Evolutionary conservation across 64 coral and sea anemone genomes (phyloP), one percentile per base, ranked within the genome.

Genomic region (Stichodactyla mertensii): DNA sequence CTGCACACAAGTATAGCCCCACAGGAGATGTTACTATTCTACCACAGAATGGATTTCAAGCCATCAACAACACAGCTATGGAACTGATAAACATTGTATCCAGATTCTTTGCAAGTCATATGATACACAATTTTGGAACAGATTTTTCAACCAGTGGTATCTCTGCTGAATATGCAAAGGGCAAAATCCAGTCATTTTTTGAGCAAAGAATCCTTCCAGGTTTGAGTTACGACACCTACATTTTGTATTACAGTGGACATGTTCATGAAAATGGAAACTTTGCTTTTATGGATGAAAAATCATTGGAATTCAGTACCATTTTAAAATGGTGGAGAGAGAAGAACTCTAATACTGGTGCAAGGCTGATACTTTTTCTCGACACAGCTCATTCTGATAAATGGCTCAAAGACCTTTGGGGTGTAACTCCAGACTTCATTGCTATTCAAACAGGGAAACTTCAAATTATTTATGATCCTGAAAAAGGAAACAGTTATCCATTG

Each of bases 71-170:
- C 15, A 95, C 61, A 66, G 91, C 93, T 85, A 92, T 95, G 86
- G 91, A 93, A 45, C 62, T 99, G 36, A 91, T 95, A 52, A 92
- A 57, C 58, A 87, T 95, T 81, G 85, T 99, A 22, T 95, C 97
- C 4, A 94, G 93, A 59, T 95, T 99, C 45, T 99, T 99, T 84
- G 83, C 93, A 22, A 88, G 86, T 62, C 97, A 99, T 24, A 95
- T 99, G 87, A 94, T 99, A 67, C 93, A 95, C 80, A 99, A 95
- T 66, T 99, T 90, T 86, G 97, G 97, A 61, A 99, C 97, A 61
- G 97, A 99, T 19, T 95, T 99, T 61, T 99, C 90, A 55, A 91
- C 97, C 6, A 99, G 93, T 93, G 97, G 97, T 10, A 90, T 99
- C 84, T 86, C 93, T 5, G 80, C 77, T 86, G 93, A 99, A 56